Conservation (phyloP, 30 jellyfish, hydroid and myxozoan species). For the Hydra vulgaris region DNA sequence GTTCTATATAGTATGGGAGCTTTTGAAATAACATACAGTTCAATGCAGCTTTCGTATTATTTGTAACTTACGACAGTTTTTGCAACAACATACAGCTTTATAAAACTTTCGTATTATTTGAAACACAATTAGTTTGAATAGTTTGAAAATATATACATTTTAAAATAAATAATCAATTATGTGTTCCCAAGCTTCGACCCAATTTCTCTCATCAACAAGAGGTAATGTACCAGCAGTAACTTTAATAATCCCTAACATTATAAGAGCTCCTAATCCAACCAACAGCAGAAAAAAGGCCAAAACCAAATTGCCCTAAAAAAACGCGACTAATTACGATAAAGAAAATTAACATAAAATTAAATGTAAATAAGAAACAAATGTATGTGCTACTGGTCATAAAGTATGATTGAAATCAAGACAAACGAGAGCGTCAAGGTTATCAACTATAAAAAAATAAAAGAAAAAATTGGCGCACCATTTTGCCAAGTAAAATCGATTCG, state of each 20-base stretch:
- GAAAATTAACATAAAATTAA: too few relatives aligned
- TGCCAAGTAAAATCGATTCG: background rate
- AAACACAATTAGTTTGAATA: background rate
- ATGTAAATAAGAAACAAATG: too few relatives aligned
- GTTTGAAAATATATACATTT: background rate
- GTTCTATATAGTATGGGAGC: too few relatives aligned
- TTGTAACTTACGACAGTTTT: too few relatives aligned
- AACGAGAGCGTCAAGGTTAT: background rate
- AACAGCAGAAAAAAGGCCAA: slow-evolving; percentile 13
- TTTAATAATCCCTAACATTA: slow-evolving; percentile 45
- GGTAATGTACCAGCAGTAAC: slow-evolving; percentile 56
- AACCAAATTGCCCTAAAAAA: slow-evolving; percentile 17
- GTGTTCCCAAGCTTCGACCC: slow-evolving; percentile 59
- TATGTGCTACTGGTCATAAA: too few relatives aligned
- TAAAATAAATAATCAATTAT: slow-evolving; percentile 10
- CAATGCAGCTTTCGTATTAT: too few relatives aligned
- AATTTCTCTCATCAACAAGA: slow-evolving; percentile 30
- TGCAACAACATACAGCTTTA: too few relatives aligned
- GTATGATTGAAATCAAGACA: too few relatives aligned
- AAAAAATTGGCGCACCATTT: background rate
- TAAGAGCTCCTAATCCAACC: slow-evolving; percentile 64
- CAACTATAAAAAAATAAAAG: background rate
- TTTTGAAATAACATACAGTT: too few relatives aligned
- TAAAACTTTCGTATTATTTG: background rate
- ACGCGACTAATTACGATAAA: background rate